Evolutionary conservation across 1,140 invertebrate species (phyloP), one percentile per base, ranked within the genome.

Genomic region (Halesus radiatus): DNA sequence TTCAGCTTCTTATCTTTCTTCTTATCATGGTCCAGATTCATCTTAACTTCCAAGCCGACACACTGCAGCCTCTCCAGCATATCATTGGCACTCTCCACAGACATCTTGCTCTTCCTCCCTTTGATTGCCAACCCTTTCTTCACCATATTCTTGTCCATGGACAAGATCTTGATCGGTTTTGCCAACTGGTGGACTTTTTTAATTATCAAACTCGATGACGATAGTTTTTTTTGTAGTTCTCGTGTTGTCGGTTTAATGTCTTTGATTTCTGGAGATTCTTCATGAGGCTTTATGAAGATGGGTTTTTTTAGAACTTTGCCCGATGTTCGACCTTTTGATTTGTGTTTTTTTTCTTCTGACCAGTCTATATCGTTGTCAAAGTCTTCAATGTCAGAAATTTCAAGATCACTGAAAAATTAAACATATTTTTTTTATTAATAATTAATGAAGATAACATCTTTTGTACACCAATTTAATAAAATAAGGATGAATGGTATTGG

Each of bases 141-240:
- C 0, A 20, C 45, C 20, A 20, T 16, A 3, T 22, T 23, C 16
- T 23, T 23, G 10, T 76, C 56, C 29, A 76, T 29, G 26, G 22
- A n/a, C 26, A 58, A 37, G n/a, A 76, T 50, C 20, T 76, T 52
- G 52, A 75, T 79, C 45, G 72, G 70, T 23, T 80, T 64, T 5
- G 22, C 26, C 16, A 79, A 15, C 29, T 18, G 23, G 60, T 68
- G 50, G n/a, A 83, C 78, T 64, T 78, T 83, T 58, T 80, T 83
- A 7, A 83, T 83, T 0, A 58, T 80, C 53, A 83, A 32, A 53
- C 64, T 72, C 3, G 78, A 16, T 7, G 64, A 64, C 0, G 64
- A 26, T 2, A 82, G 54, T 58, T 79, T 80, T 20, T 74, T 75
- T 75, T 82, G 78, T n/a, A 82, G 74, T 58, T 82, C 78, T 45